Conservation (phyloP, 2,888 invertebrate species). For the Hypsopygia costalis region DNA sequence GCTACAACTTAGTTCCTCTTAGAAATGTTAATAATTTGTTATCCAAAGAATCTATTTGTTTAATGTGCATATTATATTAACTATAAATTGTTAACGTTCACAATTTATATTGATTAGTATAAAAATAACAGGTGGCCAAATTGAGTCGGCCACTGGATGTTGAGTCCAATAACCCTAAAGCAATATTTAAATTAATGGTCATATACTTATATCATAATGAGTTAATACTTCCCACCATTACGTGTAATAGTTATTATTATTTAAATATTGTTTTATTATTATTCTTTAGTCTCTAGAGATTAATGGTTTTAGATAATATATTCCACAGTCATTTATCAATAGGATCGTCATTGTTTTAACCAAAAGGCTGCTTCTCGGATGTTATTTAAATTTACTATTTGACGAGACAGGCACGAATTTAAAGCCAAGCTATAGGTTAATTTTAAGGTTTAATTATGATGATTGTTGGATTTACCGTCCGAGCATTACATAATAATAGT, state of each 20-base stretch:
- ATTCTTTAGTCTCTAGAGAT: slow-evolving; percentile 64
- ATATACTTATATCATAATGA: slow-evolving; percentile 55
- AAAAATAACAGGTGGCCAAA: slow-evolving; percentile 35
- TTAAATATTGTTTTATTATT: slow-evolving; percentile 72
- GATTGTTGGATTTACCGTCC: slow-evolving; percentile 79
- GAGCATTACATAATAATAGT: slow-evolving; percentile 73
- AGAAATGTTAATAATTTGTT: slow-evolving; percentile 71
- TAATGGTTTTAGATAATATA: slow-evolving; percentile 55
- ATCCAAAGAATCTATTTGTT: slow-evolving; percentile 73
- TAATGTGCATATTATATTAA: slow-evolving; percentile 56
- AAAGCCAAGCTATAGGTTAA: slow-evolving; percentile 77
- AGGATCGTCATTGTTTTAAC: slow-evolving; percentile 65
- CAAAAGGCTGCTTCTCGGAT: slow-evolving; percentile 78
- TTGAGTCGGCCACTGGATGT: slow-evolving; percentile 37
- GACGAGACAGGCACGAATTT: slow-evolving; percentile 77
- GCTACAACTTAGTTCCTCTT: slow-evolving; percentile 74
- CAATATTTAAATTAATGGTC: slow-evolving; percentile 72
- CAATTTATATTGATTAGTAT: slow-evolving; percentile 62
- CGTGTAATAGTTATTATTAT: slow-evolving; percentile 62
- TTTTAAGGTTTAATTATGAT: slow-evolving; percentile 68
- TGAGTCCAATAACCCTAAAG: slow-evolving; percentile 57
- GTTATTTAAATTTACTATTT: slow-evolving; percentile 68
- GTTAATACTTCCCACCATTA: slow-evolving; percentile 71
- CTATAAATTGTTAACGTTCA: slow-evolving; percentile 56
- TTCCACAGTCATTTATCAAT: slow-evolving; percentile 77